Base-by-base conservation (phyloP, 1,140 invertebrate genomes). In the Batillaria attramentaria region DNA sequence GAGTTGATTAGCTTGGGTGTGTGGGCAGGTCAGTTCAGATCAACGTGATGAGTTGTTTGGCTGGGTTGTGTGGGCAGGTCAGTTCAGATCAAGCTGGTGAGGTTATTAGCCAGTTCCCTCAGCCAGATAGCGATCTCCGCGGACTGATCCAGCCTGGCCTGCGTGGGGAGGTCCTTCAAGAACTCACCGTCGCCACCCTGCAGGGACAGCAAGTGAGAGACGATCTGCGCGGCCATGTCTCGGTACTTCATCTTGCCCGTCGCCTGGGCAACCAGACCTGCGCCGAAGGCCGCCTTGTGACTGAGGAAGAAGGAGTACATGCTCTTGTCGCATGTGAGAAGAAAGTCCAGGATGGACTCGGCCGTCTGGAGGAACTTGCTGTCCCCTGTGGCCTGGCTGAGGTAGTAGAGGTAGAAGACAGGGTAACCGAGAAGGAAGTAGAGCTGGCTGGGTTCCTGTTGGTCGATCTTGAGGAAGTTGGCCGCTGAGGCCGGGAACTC, bases 71-170 rank as follows among this genome's bases (percentile, higher is more conserved):
- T n/a, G n/a, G n/a, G 57, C 57, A 62, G 20, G 57, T 28, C 20
- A 62, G n/a, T 50, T 24, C 24, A 8, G 10, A 50, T 50, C 24
- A 69, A 24, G 31, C 2, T n/a, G 20, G 5, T 20, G 5, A 84
- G 37, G 65, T 81, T 79, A 35, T 42, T 70, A 54, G 72, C 18
- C 28, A 83, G 65, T 75, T 83, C 84, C 31, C 75, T 42, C 33
- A 85, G 50, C 80, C 84, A 85, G 24, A 79, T 78, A 20, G 50
- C 82, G 41, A 83, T 85, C 70, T 85, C 84, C 3, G 81, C 73
- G 6, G 82, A 76, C 76, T 85, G 84, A 54, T 85, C 84, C 65
- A 72, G 80, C 24, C 77, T 79, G 46, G 81, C 84, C 4, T 79
- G 41, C 2, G 54, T 35, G 20, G 79, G 66, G 31, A 80, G 50